Base-by-base conservation (phyloP, 2,888 invertebrate genomes). In the Exocentrus adspersus region DNA sequence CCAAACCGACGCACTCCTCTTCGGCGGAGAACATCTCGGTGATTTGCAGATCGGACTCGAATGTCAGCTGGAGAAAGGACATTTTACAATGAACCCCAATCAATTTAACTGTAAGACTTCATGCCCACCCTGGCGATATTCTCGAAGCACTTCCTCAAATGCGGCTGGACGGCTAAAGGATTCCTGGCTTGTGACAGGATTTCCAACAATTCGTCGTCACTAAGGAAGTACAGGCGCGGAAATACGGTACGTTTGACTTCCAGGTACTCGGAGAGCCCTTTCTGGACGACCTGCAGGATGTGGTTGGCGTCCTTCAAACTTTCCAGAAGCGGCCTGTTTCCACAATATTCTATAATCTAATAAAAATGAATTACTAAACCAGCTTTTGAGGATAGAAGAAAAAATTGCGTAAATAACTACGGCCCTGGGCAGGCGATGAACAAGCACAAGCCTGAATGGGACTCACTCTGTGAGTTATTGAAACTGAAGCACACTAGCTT, bases 121-220 rank as follows among this genome's bases (percentile, higher is more conserved):
- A 10, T 24, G 64, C 70, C 64, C 76, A 87, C 88, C 84, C 83
- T 86, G 6, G 89, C 88, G 73, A 93, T 90, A 75, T 90, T 91
- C 79, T 93, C 93, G 80, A 93, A 93, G 81, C 93, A 93, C 80
- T 93, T 93, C 69, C 90, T 86, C n/a, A 93, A 83, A 82, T 93
- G 92, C 0, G 92, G 92, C 79, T 93, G 92, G 1, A 94, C 92
- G 0, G 92, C 89, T 43, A 87, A 82, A 0, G 93, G 92, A 77
- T 93, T 91, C 62, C 90, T 87, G 0, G 92, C 89, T 82, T 93
- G 92, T 0, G 93, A 91, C 51, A 94, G 83, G 50, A 94, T 92
- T 81, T 93, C 92, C 69, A 94, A 83, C 28, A 94, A 83, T 77
- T 94, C 93, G 75, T 93, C 92, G 75, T 94, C 93, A 71, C 93